These are phyloP conservation scores for Acheta domesticus DNA, from an alignment of 2,888 invertebrate genomes.

Conservation along the genomic window DNA sequence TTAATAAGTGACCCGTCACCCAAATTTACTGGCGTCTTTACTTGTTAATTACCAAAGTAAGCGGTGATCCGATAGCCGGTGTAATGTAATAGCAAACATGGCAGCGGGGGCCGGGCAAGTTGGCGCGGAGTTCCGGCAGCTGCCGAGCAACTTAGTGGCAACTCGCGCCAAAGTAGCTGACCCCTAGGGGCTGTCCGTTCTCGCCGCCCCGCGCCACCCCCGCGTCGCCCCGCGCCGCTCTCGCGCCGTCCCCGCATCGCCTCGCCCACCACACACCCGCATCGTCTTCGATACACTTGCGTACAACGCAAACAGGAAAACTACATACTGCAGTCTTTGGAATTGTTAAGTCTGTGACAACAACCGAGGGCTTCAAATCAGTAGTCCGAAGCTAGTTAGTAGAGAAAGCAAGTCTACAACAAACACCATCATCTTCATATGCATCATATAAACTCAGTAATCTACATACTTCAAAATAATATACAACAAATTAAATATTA, in stretches of 20 bases:
- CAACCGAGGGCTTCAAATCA: too few species aligned
- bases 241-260: background rate
- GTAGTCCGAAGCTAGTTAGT: too few species aligned
- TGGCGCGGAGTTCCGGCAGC: background rate
- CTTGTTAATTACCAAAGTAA: slow-evolving; percentile 18
- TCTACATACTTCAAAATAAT: too few species aligned
- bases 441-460: too few species aligned
- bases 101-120: slow-evolving; percentile 1
- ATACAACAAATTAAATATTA: too few species aligned
- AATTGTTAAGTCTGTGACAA: too few species aligned
- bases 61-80: slow-evolving; percentile 18
- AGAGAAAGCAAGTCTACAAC: too few species aligned
- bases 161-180: slow-evolving; percentile 18
- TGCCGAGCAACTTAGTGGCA: background rate
- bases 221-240: background rate
- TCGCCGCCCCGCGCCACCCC: background rate
- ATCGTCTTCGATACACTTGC: too few species aligned
- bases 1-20: slow-evolving; percentile 18
- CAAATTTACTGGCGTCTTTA: slow-evolving; percentile 18
- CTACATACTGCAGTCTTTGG: too few species aligned
- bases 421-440: too few species aligned
- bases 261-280: background rate
- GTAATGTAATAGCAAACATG: slow-evolving; percentile 18
- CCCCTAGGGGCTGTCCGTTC: slow-evolving; percentile 9
- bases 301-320: too few species aligned